These are phyloP conservation scores for Bungarus multicinctus DNA, from an alignment of 2,113 vertebrate species.

Conservation along the genomic window DNA sequence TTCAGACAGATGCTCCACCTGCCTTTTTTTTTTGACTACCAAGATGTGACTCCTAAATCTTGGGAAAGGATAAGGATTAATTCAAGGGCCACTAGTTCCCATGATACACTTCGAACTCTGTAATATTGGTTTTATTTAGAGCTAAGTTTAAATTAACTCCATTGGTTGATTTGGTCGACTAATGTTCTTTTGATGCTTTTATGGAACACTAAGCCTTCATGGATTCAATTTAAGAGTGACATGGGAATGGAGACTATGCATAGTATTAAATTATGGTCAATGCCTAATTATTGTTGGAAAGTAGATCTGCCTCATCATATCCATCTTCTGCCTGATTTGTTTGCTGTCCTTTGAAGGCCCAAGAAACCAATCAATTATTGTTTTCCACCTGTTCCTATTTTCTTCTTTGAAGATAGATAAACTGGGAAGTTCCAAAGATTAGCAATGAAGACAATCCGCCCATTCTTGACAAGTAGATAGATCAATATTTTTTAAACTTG, in stretches of 20 bases:
- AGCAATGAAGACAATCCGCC: not conserved
- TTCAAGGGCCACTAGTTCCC: not conserved
- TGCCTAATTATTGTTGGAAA: not conserved
- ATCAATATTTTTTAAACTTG: not conserved
- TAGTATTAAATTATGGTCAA: not conserved
- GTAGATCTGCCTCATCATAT: not conserved
- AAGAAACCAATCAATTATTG: not conserved
- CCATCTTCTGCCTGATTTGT: not conserved
- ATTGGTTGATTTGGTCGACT: not conserved
- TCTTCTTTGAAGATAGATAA: not conserved
- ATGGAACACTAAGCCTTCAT: not conserved
- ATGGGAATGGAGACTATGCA: not conserved
- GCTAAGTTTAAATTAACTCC: not conserved
- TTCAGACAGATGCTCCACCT: not conserved
- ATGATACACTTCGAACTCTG: not conserved
- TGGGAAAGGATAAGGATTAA: not conserved
- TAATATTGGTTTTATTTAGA: not conserved
- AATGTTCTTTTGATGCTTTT: not conserved
- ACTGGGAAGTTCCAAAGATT: not conserved
- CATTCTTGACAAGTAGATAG: not conserved
- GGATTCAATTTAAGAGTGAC: not conserved
- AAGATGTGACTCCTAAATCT: not conserved
- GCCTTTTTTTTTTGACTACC: not conserved
- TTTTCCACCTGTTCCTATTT: not conserved
- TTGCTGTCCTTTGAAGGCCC: not conserved